phyloP scores from a whole-genome alignment of 2,888 invertebrate genomes.

The Rhagium mordax region DNA sequence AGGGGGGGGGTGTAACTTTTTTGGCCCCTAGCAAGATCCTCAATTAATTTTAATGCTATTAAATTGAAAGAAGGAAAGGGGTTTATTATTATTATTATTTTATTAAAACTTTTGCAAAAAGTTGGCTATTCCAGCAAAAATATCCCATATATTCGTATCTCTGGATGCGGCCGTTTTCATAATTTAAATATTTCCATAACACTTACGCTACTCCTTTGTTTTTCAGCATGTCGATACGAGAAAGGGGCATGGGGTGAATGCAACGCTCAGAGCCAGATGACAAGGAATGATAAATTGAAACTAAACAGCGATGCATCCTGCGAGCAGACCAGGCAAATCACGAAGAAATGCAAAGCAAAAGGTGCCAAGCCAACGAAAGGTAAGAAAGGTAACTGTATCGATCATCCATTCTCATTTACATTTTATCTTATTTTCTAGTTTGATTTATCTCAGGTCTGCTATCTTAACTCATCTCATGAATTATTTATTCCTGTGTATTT shows the following conservation, averaged over 20 bases:
- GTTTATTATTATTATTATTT: too few relatives aligned
- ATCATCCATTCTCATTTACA: slow-evolving; percentile 22
- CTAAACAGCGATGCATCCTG: slow-evolving; percentile 87
- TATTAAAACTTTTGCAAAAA: too few relatives aligned
- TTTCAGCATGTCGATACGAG: slow-evolving; percentile 89
- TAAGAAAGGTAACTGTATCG: slow-evolving; percentile 68
- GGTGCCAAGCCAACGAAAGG: slow-evolving; percentile 77
- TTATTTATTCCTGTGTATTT: slow-evolving; percentile 25
- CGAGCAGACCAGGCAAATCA: slow-evolving; percentile 86
- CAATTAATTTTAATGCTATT: too few relatives aligned
- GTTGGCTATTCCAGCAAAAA: too few relatives aligned
- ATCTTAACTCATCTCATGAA: slow-evolving; percentile 15
- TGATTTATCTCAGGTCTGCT: slow-evolving; percentile 22
- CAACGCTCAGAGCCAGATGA: slow-evolving; percentile 85
- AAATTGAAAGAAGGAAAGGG: too few relatives aligned
- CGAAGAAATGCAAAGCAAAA: slow-evolving; percentile 90
- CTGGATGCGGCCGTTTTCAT: too few relatives aligned
- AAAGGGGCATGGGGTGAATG: slow-evolving; percentile 92
- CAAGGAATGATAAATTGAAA: slow-evolving; percentile 87
- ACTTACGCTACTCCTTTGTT: slow-evolving; percentile 39
- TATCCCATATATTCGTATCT: too few relatives aligned
- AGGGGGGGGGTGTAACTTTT: too few relatives aligned
- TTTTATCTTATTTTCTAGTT: slow-evolving; percentile 19
- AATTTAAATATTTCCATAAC: slow-evolving; percentile 4
- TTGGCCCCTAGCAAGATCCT: too few relatives aligned